These are phyloP conservation scores for Ahaetulla prasina DNA, from an alignment of 2,113 vertebrate species.

Conservation along the genomic window DNA sequence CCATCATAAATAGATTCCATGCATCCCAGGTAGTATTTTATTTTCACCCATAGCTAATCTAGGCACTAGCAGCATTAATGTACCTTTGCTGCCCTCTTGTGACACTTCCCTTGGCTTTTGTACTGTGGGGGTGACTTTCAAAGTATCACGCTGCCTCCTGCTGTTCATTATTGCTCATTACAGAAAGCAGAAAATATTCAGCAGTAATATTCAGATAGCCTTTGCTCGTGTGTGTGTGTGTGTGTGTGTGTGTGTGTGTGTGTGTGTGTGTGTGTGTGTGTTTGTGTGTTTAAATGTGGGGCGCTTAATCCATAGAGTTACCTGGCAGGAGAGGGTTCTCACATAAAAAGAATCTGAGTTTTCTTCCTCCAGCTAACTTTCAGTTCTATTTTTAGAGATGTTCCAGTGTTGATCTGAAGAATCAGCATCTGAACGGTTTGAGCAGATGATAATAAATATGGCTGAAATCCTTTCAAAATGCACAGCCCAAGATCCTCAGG, in stretches of 20 bases:
- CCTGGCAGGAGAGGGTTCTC: not conserved
- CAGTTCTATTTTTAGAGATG: not conserved
- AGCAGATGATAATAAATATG: not conserved
- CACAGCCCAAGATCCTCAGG: not conserved
- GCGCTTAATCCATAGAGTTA: not conserved
- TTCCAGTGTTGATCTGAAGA: not conserved
- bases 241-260: no score
- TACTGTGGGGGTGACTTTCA: not conserved
- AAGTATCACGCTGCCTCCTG: constrained; percentile 11
- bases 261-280: no score
- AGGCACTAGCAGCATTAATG: not conserved
- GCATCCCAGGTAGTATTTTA: not conserved
- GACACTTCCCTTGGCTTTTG: not conserved
- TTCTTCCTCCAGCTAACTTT: not conserved
- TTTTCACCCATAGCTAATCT: not conserved
- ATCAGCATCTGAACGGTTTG: not conserved
- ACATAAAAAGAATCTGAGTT: not conserved
- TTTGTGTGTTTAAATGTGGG: no score
- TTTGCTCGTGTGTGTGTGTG: no score
- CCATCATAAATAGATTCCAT: not conserved
- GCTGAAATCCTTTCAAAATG: not conserved
- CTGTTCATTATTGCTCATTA: not conserved
- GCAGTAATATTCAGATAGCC: not conserved
- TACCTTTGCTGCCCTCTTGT: constrained; percentile 39
- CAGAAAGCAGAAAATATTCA: not conserved